Evolutionary conservation across 2,797 vertebrate species (phyloP), one percentile per base, ranked within the genome.

Genomic region (Oryzias sinensis): DNA sequence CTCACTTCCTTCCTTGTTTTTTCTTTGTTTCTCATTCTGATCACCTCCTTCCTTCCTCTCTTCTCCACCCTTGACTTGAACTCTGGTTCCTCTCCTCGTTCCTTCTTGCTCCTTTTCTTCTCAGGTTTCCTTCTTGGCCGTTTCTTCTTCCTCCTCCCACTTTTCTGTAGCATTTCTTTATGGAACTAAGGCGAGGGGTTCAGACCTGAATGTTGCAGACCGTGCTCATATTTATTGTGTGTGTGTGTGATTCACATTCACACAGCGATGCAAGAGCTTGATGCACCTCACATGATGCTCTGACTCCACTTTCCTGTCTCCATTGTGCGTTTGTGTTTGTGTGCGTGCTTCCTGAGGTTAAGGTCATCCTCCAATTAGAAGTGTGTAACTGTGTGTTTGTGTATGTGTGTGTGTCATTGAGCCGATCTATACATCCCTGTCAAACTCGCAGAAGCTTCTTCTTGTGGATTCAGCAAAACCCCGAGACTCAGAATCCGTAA

Each of bases 241-340:
- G 14, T 29, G 6, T 33, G 40, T 42, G 22, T 41, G 14, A 54
- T 56, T 57, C 37, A n/a, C 56, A 58, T 66, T 73, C 61, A 50
- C 65, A 58, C 20, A 3, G 14, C 49, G 49, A 56, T 65, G 33
- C 3, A 11, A 67, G 41, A 40, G 43, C 11, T 22, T 64, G 71
- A 70, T 62, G 53, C 50, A 20, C 6, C 57, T 77, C 79, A 80
- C 81, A 80, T 74, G 76, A 85, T 53, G 49, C 13, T 41, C 48
- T 56, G 49, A 24, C 54, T 45, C 5, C 0, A 40, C 64, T 71
- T 73, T 72, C 67, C 59, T 46, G 1, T 59, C 14, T 45, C 25
- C 53, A 27, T 40, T 14, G 49, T 43, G 50, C 24, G 33, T 58
- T 14, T 25, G 33, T 47, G 37, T 46, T 40, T 46, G 11, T 45